Percentiles rank a stretch among this genome's conserved stretches.
These are phyloP conservation scores for Pandemis corylana DNA, from an alignment of 2,888 invertebrate genomes.

Conservation along the genomic window DNA sequence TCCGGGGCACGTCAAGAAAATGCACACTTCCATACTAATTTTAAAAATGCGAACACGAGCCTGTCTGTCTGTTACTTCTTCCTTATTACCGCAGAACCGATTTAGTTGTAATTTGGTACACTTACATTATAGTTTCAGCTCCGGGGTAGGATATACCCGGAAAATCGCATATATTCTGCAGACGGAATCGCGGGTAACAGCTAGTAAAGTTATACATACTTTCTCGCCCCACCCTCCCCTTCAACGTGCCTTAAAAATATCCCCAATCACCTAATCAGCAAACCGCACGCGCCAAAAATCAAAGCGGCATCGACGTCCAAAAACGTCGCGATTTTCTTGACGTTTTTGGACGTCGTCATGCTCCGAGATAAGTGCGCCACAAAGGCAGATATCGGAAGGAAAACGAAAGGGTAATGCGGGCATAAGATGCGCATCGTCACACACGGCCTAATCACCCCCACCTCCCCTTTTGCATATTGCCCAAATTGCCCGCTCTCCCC, in stretches of 20 bases:
- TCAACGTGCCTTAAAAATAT: background rate
- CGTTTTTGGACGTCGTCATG: slow-evolving; percentile 23
- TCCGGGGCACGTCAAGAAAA: too few species aligned
- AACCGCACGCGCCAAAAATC: slow-evolving; percentile 27
- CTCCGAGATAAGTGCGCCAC: slow-evolving; percentile 51
- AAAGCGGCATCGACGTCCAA: slow-evolving; percentile 25
- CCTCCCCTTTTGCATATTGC: slow-evolving; percentile 82
- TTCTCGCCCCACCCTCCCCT: background rate
- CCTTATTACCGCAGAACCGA: too few species aligned
- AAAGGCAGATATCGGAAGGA: slow-evolving; percentile 84
- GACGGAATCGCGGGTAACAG: too few species aligned
- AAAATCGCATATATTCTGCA: too few species aligned
- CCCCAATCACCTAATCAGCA: slow-evolving; percentile 1
- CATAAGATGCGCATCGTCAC: slow-evolving; percentile 84
- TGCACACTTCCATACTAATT: too few species aligned
- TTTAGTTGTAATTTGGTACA: too few species aligned
- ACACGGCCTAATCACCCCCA: slow-evolving; percentile 82
- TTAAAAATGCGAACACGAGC: too few species aligned
- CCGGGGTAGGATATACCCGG: too few species aligned
- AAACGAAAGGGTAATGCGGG: slow-evolving; percentile 85
- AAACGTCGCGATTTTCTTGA: slow-evolving; percentile 11
- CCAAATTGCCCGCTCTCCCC: slow-evolving; percentile 79
- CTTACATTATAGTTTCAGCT: too few species aligned
- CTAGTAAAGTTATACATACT: background rate
- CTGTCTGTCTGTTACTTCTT: too few species aligned